Evolutionary conservation across 2,888 invertebrate genomes (phyloP).

Genomic region (Drepana falcataria): DNA sequence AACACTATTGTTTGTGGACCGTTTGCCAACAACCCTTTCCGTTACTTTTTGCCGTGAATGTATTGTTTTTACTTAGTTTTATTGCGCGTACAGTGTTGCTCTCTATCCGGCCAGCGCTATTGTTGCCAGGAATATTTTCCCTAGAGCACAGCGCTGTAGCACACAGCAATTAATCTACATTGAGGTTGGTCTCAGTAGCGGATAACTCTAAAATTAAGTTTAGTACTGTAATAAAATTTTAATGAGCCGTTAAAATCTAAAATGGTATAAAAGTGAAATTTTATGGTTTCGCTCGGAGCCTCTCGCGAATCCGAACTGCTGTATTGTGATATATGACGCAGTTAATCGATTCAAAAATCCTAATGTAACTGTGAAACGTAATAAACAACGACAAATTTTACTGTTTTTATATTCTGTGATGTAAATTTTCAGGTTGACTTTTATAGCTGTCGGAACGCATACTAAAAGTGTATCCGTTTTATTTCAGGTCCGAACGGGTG

Average conservation of each 20-base stretch:
- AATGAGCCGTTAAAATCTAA: slow-evolving; percentile 75
- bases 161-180: slow-evolving; percentile 52
- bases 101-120: slow-evolving; percentile 13
- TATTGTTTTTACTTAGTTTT: slow-evolving; percentile 52
- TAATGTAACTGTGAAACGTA: slow-evolving; percentile 40
- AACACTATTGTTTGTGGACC: slow-evolving; percentile 60
- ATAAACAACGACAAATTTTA: slow-evolving; percentile 30
- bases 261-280: slow-evolving; percentile 76
- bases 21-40: slow-evolving; percentile 71
- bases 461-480: slow-evolving; percentile 32
- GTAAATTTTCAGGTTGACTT: slow-evolving; percentile 11
- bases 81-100: slow-evolving; percentile 27
- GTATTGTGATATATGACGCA: slow-evolving; percentile 59
- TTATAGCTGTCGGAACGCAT: slow-evolving; percentile 10
- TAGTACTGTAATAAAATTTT: slow-evolving; percentile 70
- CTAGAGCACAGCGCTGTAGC: slow-evolving; percentile 9
- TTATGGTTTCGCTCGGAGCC: slow-evolving; percentile 60
- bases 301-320: slow-evolving; percentile 54
- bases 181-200: slow-evolving; percentile 65
- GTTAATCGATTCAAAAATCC: slow-evolving; percentile 58
- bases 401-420: slow-evolving; percentile 6
- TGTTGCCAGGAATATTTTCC: slow-evolving; percentile 6
- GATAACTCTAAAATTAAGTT: slow-evolving; percentile 74
- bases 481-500: slow-evolving; percentile 96
- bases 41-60: slow-evolving; percentile 54